Base-by-base conservation (phyloP, 1,140 invertebrate genomes). In the Samia ricini region DNA sequence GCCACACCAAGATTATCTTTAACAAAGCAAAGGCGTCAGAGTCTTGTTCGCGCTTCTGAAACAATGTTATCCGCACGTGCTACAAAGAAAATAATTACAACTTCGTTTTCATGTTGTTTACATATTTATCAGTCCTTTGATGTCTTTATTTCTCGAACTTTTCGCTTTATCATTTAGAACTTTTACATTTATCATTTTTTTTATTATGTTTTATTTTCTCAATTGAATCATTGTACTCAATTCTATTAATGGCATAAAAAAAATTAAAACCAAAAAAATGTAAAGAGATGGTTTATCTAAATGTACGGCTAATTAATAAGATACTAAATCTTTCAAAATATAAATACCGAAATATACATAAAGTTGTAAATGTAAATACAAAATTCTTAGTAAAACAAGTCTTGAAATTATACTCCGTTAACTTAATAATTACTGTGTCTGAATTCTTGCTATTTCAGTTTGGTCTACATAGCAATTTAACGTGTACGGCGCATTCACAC, bases 1-100 rank as follows among this genome's bases (percentile, higher is more conserved):
- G 73, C 78, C 63, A 75, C 73, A 80, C 77, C 73, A 73, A 86
- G 85, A 88, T 89, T 84, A 89, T 88, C 84, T 87, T n/a, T 86
- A 89, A 88, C 87, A 88, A 85, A 85, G 81, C 83, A 76, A 83
- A 86, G 79, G 77, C 73, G 72, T 69, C 64, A 68, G 74, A 64
- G 72, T 69, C 72, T 81, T 82, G 67, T 83, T 86, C 68, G 72
- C 70, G 75, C 74, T 71, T 76, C 65, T 72, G 81, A 87, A 89
- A 87, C 86, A 87, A 89, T 79, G 81, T 83, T 76, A 87, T 89
- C 85, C 68, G 66, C 56, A 66, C 68, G 84, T 83, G 71, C 67
- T 69, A 72, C 72, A 71, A 75, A 81, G 73, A 81, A 74, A 80
- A 79, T 76, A 77, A 78, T 77, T 75, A 71, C 52, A 66, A 68